A percentile compares a stretch with the other conserved stretches of the same genome.
Evolutionary conservation across 2,113 vertebrate genomes (phyloP).

Genomic region (Miniopterus natalensis): DNA sequence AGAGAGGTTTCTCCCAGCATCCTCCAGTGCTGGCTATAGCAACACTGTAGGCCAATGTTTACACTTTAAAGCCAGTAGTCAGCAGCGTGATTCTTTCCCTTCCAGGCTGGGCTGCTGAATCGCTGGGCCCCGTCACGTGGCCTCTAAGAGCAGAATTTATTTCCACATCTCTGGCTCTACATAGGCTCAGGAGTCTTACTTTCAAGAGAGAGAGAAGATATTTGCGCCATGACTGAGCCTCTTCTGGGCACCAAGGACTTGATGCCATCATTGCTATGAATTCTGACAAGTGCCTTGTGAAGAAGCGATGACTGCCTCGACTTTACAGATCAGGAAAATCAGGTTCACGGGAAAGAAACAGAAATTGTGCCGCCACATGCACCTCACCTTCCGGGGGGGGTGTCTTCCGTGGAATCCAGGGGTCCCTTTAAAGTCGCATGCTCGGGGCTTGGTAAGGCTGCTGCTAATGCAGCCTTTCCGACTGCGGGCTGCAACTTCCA

Average conservation of each 20-base stretch:
- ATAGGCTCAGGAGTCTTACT: neutral
- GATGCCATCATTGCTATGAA: neutral
- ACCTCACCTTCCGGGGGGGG: neutral
- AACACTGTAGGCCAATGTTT: neutral
- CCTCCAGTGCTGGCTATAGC: neutral
- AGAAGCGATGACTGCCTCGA: neutral
- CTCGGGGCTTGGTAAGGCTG: neutral
- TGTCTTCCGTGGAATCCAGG: neutral
- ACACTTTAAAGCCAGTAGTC: neutral
- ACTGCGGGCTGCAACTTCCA: neutral
- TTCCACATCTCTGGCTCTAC: constrained; percentile 7
- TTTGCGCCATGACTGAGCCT: fast-evolving
- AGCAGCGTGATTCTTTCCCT: neutral
- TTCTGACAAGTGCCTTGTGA: neutral
- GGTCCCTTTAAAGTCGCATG: neutral
- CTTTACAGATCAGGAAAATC: neutral
- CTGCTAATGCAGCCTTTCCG: neutral
- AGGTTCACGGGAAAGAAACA: neutral
- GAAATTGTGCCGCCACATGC: neutral
- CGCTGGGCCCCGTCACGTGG: neutral
- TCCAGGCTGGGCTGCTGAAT: neutral
- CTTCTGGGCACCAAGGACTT: neutral
- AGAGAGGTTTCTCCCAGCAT: constrained; percentile 45
- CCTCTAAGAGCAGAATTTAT: neutral
- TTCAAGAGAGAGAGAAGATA: neutral